A percentile compares a stretch with the other conserved stretches of the same genome.
phyloP scores from a whole-genome alignment of 2,888 invertebrate species.

The Drosophila cognata region DNA sequence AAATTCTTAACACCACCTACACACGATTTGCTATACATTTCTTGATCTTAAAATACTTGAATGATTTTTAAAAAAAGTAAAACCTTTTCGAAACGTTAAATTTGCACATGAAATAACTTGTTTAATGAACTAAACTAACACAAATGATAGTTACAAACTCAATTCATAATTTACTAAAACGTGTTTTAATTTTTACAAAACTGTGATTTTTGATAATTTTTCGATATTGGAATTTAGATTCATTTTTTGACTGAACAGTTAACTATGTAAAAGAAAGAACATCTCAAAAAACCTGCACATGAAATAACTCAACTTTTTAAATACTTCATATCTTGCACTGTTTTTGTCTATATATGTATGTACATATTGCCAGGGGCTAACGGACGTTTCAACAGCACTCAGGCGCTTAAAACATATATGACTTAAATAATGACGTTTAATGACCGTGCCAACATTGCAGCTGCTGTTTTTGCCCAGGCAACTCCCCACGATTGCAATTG shows the following conservation, averaged over 20 bases:
- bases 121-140: not conserved
- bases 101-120: not conserved
- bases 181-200: no score
- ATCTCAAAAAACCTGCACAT: not conserved
- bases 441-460: slow-evolving; percentile 12
- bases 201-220: no score
- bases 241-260: not conserved
- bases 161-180: not conserved
- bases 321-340: slow-evolving; percentile 21
- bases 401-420: slow-evolving; percentile 15
- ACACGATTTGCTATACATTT: not conserved
- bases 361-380: slow-evolving; percentile 16
- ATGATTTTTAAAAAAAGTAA: no score
- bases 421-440: slow-evolving; percentile 25
- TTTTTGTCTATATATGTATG: slow-evolving; percentile 30
- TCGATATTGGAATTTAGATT: not conserved
- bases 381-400: slow-evolving; percentile 16
- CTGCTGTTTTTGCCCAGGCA: slow-evolving; percentile 12
- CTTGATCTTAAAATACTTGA: no score
- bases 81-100: not conserved
- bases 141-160: no score
- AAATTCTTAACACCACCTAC: not conserved
- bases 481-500: slow-evolving; percentile 2
- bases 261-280: not conserved
- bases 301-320: not conserved